Evolutionary conservation across 2,888 invertebrate genomes (phyloP), one percentile per base, ranked within the genome.

Genomic region (Flexamia atlantica): DNA sequence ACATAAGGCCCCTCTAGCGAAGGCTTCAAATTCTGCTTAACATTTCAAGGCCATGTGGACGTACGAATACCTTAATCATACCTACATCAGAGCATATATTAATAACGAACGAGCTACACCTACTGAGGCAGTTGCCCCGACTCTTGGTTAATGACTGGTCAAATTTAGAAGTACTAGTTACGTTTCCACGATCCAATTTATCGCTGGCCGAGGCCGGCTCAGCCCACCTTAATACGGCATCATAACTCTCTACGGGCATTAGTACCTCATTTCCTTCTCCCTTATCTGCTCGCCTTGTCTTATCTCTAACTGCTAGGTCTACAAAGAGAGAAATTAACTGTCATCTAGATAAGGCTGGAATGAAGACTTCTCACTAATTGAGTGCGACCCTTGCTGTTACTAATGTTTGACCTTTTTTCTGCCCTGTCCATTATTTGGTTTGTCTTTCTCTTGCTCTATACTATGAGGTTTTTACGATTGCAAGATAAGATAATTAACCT

Each of bases 201-300:
- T 53, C 20, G 20, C 10, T 10, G 53, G 12, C 40, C 40, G 5
- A 5, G 40, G 9, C 53, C 20, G 14, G 64, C 4, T 64, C 64
- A 30, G 17, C 64, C 64, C 64, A 64, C 64, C 64, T 28, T 64
- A 64, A 64, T 14, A 64, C 64, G 30, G 3, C 28, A 30, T 64
- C 64, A 64, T 64, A 64, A 64, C 30, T 64, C 64, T 64, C 28
- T 28, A 4, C 25, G 20, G 30, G 64, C 70, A 70, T 70, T 70
- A 70, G 70, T 70, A 70, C 70, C 70, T 70, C 70, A 70, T 70
- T 70, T 70, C 70, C 70, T 70, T n/a, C 70, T 40, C 23, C 20
- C 70, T 70, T 70, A 70, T 70, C 70, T 70, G 20, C 57, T 46
- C 17, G 12, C 57, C 30, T 64, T 25, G 64, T 64, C 64, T 64